phyloP scores from a whole-genome alignment of 2,797 vertebrate genomes.

The Prunella strophiata region DNA sequence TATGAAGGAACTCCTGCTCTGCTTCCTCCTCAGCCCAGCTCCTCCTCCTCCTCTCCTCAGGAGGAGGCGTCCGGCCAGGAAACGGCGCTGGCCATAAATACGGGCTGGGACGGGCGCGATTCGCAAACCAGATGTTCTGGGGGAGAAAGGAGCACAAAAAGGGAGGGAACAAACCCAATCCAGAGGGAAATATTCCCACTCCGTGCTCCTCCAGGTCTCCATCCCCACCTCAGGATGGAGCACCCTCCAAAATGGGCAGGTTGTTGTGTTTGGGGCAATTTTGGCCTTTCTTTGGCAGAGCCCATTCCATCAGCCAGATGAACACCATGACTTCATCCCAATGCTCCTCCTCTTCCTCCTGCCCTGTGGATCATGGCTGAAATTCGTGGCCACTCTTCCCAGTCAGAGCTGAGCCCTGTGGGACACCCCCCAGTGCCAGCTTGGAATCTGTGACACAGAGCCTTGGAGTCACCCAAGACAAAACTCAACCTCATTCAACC shows the following conservation, averaged over 20 bases:
- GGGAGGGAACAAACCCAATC: neutral
- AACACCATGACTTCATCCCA: rapidly evolving
- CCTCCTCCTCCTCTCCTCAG: conserved; percentile 26
- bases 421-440: neutral
- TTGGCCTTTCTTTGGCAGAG: rapidly evolving
- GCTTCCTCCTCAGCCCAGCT: neutral
- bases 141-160: neutral
- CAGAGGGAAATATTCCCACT: neutral
- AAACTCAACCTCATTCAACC: neutral
- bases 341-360: rapidly evolving
- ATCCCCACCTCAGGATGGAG: rapidly evolving
- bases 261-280: neutral
- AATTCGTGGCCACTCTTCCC: neutral
- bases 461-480: neutral
- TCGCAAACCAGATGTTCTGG: conserved; percentile 79
- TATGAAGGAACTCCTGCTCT: neutral
- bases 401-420: rapidly evolving
- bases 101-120: conserved; percentile 70
- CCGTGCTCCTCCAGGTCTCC: neutral
- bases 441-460: rapidly evolving
- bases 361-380: neutral
- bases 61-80: conserved; percentile 66
- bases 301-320: neutral
- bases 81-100: conserved; percentile 74
- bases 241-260: neutral